Base-by-base conservation (phyloP, 2,797 vertebrate species). In the Melopsittacus undulatus region DNA sequence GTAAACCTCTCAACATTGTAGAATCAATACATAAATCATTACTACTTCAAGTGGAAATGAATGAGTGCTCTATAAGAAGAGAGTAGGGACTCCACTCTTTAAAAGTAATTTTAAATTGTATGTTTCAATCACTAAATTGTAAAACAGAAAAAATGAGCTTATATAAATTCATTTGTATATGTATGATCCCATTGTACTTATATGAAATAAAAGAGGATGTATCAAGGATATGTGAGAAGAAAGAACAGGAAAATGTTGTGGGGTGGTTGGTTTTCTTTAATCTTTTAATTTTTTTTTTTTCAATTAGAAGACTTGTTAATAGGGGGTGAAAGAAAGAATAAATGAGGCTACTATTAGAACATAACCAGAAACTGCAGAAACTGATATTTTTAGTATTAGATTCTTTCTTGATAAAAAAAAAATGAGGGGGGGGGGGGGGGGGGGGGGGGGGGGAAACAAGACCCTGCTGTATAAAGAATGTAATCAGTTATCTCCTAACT, bases 371-470 rank as follows among this genome's bases (percentile, higher is more conserved):
- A 70, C 5, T 2, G 7, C 34, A 72, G 45, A 67, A 78, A 63
- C 5, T 3, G 5, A 8, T 52, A n/a, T 30, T 92, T 80, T 87
- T 74, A 66, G 4, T 63, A 29, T 48, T 56, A 48, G 16, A 45
- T 2, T 22, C 4, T 57, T 73, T 77, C 15, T 40, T 5, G 38
- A 40, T 40, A 40, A 40, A 40, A n/a, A 9, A 51, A 45, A 42
- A 64, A 23, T 2, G 3, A 11, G 9, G 43, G 7, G 0, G 43
- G 7, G 0, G 43, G 7, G 0, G 43, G 7, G 0, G 43, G 7
- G 0, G 43, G 7, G 0, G 43, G 7, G 0, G 43, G 7, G 0
- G 43, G 7, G 0, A 23, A 24, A 14, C 32, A 7, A 85, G 5
- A 11, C 45, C 16, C 42, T 77, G 3, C 42, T 87, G 7, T 40